Conservation (phyloP, 2,797 vertebrate species). For the Tokudaia muenninki region DNA sequence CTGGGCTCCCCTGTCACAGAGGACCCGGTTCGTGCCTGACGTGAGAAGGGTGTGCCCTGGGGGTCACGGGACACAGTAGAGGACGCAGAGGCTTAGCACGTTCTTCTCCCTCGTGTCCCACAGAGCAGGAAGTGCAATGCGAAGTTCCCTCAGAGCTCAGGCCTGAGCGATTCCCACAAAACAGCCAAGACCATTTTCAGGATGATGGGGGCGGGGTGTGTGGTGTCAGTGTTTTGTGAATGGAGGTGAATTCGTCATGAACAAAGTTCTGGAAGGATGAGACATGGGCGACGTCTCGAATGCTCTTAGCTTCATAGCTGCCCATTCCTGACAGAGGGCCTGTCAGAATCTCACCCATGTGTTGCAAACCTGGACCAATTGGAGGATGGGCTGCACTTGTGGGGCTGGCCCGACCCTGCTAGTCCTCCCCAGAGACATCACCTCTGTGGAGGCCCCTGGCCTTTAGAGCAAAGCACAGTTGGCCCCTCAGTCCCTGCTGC, state of each 20-base stretch:
- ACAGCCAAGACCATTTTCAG: too few relatives aligned
- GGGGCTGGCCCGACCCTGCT: rapidly evolving
- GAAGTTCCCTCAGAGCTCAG: rapidly evolving
- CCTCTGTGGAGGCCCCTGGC: neutral
- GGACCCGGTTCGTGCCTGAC: neutral
- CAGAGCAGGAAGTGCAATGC: neutral
- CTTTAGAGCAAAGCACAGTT: slow-evolving; percentile 64
- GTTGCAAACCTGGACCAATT: neutral
- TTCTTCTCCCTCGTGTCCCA: rapidly evolving
- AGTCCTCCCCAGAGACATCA: neutral
- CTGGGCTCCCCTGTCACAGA: neutral
- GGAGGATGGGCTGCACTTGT: neutral
- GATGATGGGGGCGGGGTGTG: rapidly evolving
- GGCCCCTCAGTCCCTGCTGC: slow-evolving; percentile 25
- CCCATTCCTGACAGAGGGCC: rapidly evolving
- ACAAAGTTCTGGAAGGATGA: rapidly evolving
- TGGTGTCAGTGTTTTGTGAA: rapidly evolving
- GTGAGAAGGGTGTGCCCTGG: too few relatives aligned
- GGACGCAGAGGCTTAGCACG: too few relatives aligned
- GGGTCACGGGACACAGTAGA: neutral
- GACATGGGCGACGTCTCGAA: rapidly evolving
- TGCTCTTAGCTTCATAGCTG: neutral
- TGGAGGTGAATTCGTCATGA: rapidly evolving
- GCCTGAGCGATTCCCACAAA: neutral
- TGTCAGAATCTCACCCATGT: neutral